A percentile compares a stretch with the other conserved stretches of the same genome.
phyloP scores from a whole-genome alignment of 2,888 invertebrate genomes.

The Lithophane socia region DNA sequence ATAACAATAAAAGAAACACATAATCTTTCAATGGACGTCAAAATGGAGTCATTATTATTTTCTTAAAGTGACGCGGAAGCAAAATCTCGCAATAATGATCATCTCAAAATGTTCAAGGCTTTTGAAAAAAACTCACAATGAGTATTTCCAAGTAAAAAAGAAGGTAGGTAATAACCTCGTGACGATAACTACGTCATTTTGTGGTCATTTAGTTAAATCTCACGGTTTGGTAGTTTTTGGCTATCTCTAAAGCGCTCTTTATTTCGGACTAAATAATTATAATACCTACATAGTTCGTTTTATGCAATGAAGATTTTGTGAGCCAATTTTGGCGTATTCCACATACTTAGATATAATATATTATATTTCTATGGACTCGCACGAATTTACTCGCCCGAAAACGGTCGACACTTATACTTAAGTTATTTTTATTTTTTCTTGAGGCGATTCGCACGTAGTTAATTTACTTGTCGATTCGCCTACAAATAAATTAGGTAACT shows the following conservation, averaged over 20 bases:
- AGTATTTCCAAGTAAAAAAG: conserved; percentile 36
- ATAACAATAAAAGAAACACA: conserved; percentile 8
- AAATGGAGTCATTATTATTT: conserved; percentile 33
- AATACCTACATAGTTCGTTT: background rate
- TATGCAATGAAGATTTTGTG: background rate
- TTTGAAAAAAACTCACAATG: conserved; percentile 47
- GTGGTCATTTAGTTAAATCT: conserved; percentile 17
- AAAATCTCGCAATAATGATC: conserved; percentile 29
- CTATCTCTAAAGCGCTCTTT: background rate
- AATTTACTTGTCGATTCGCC: too few relatives aligned
- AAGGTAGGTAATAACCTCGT: conserved; percentile 38
- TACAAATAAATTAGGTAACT: too few relatives aligned
- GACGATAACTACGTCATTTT: conserved; percentile 35
- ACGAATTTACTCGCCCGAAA: too few relatives aligned
- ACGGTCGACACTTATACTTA: too few relatives aligned
- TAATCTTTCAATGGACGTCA: conserved; percentile 34
- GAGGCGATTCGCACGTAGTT: too few relatives aligned
- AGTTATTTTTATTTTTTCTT: too few relatives aligned
- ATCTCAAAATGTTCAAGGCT: conserved; percentile 29
- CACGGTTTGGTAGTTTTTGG: conserved; percentile 29
- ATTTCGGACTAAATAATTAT: background rate
- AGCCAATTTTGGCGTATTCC: too few relatives aligned
- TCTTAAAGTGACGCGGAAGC: conserved; percentile 23
- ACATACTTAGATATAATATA: too few relatives aligned
- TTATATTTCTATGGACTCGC: too few relatives aligned